Base-by-base conservation (phyloP, 2,888 invertebrate species). In the Liposcelis brunnea region DNA sequence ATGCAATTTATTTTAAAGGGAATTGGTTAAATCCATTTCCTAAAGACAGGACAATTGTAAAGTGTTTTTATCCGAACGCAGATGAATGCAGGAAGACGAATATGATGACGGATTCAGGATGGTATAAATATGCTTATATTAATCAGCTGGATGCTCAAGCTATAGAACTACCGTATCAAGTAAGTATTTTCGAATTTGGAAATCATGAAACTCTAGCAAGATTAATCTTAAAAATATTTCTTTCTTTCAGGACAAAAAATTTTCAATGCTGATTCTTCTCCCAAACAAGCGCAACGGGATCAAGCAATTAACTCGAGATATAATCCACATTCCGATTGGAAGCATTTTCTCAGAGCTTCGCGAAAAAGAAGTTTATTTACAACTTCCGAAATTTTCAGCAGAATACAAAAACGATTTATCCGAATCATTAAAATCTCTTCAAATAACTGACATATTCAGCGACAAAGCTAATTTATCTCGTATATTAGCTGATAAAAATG, bases 1-100 rank as follows among this genome's bases (percentile, higher is more conserved):
- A 83, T 54, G 80, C 80, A 1, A 66, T 85, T 55, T 82, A 80
- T 59, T 84, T 81, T 67, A 78, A 79, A 51, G 82, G 81, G n/a
- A 71, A 70, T 10, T 85, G 85, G 85, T 69, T 74, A 49, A 67
- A 70, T 19, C 66, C 75, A 0, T 85, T 85, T 58, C 70, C 75
- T 48, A 58, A 61, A 10, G 58, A 56, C 2, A 53, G 57, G 14
- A 78, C 78, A 0, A 56, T 54, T 44, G 56, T 64, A 2, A 70
- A 72, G 32, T 70, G 77, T 49, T 85, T 85, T 63, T 70, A 74
- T 56, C 67, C 70, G 48, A 72, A 73, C 10, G 68, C 66, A 36
- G 64, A 66, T 0, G 71, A 72, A 52, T 77, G 80, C 56, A 67
- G 69, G 48, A 67, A 71, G 51, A 69, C 72, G 0, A 64, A 68